Evolutionary conservation across 1,140 invertebrate genomes (phyloP).

Genomic region (Drosophila navojoa): DNA sequence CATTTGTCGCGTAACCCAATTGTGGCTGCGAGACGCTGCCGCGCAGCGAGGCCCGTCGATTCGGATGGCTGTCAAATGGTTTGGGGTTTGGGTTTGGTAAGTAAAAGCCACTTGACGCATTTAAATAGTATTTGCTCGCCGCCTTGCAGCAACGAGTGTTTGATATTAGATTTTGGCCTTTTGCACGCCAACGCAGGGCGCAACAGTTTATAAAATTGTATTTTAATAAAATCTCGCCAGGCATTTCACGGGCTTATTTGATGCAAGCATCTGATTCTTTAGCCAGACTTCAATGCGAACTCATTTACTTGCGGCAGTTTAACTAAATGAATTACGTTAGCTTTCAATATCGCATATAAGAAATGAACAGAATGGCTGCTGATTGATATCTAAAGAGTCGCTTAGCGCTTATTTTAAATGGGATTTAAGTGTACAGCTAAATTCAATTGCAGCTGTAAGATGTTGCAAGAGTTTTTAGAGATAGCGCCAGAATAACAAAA

Average conservation of each 20-base stretch:
- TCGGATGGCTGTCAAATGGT: conserved; percentile 65
- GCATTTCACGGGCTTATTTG: neutral
- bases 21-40: conserved; percentile 71
- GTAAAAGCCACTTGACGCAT: conserved; percentile 25
- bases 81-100: neutral
- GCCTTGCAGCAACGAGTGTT: conserved; percentile 30
- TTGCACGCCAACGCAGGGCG: conserved; percentile 44
- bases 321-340: too few species aligned
- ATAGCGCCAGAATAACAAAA: too few species aligned
- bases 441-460: too few species aligned
- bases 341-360: too few species aligned
- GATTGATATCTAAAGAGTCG: too few species aligned
- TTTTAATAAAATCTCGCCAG: conserved; percentile 53
- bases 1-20: conserved; percentile 69
- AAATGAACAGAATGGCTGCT: too few species aligned
- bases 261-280: too few species aligned
- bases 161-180: conserved; percentile 64
- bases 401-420: too few species aligned
- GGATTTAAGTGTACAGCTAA: too few species aligned
- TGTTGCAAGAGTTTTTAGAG: too few species aligned
- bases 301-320: too few species aligned
- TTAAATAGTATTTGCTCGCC: conserved; percentile 53
- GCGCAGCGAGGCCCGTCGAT: conserved; percentile 75
- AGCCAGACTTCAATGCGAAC: neutral
- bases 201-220: conserved; percentile 69